Percentiles rank a stretch among this genome's conserved stretches.
These are phyloP conservation scores for Thumatha senex DNA, from an alignment of 2,888 invertebrate species.

Conservation along the genomic window DNA sequence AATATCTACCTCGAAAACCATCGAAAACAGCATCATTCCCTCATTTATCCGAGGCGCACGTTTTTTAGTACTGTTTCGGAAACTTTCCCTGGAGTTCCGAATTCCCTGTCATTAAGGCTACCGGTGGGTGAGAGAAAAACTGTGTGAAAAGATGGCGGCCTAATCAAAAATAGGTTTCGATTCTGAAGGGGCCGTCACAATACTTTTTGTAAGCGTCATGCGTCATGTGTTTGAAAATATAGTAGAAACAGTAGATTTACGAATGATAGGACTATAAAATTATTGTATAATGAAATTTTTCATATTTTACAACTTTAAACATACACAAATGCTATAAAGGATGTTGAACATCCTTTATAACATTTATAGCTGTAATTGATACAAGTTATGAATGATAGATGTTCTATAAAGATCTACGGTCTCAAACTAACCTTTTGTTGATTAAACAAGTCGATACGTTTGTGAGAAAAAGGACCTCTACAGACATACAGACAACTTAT, in stretches of 20 bases:
- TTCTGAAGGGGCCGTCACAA: conserved; percentile 28
- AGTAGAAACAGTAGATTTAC: conserved; percentile 3
- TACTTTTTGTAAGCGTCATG: conserved; percentile 14
- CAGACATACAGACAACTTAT: too few species aligned
- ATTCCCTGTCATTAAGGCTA: conserved; percentile 79
- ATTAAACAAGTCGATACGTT: too few species aligned
- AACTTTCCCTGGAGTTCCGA: conserved; percentile 70
- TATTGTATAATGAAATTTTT: too few species aligned
- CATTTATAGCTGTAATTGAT: too few species aligned
- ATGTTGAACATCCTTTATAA: too few species aligned
- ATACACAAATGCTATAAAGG: too few species aligned
- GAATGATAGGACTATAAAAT: neutral
- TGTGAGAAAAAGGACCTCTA: too few species aligned
- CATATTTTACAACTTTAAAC: too few species aligned
- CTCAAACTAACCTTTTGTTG: too few species aligned
- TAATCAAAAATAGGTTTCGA: conserved; percentile 69
- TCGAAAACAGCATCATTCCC: conserved; percentile 45
- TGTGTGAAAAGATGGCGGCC: conserved; percentile 42
- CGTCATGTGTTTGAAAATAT: conserved; percentile 23
- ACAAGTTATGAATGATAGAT: too few species aligned
- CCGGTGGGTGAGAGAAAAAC: conserved; percentile 42
- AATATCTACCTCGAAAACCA: conserved; percentile 28
- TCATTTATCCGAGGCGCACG: conserved; percentile 56
- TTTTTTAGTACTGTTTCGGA: conserved; percentile 64
- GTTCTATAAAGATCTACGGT: too few species aligned